phyloP scores from a whole-genome alignment of 2,797 vertebrate species.

The Oreortyx pictus region DNA sequence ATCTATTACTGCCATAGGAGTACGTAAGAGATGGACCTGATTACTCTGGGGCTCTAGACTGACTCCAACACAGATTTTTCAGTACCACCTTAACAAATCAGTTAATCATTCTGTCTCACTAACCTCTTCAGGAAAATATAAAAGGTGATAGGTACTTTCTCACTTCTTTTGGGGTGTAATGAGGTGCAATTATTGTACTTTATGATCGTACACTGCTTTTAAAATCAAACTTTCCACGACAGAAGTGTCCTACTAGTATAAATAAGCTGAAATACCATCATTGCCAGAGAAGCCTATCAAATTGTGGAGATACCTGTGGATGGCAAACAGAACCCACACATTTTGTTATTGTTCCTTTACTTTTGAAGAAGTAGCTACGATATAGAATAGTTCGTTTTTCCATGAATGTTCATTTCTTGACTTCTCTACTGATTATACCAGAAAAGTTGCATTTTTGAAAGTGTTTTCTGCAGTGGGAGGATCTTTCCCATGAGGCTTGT shows the following conservation, averaged over 20 bases:
- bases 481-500: neutral
- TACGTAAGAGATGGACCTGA: neutral
- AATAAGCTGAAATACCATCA: neutral
- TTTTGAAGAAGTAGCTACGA: neutral
- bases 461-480: neutral
- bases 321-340: neutral
- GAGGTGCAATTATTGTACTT: neutral
- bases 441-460: neutral
- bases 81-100: neutral
- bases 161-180: rapidly evolving
- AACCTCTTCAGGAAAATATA: constrained; percentile 4
- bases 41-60: neutral
- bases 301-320: neutral
- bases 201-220: neutral
- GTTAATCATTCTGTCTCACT: neutral
- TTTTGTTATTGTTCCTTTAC: neutral
- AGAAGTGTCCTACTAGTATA: neutral
- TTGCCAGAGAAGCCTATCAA: neutral
- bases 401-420: neutral
- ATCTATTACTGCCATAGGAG: neutral
- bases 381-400: neutral
- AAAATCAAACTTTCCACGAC: neutral
- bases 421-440: neutral
- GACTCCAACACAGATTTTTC: neutral
- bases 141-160: neutral